Evolutionary conservation across 1,140 invertebrate genomes (phyloP), one percentile per base, ranked within the genome.

Genomic region (Plectus sambesii): DNA sequence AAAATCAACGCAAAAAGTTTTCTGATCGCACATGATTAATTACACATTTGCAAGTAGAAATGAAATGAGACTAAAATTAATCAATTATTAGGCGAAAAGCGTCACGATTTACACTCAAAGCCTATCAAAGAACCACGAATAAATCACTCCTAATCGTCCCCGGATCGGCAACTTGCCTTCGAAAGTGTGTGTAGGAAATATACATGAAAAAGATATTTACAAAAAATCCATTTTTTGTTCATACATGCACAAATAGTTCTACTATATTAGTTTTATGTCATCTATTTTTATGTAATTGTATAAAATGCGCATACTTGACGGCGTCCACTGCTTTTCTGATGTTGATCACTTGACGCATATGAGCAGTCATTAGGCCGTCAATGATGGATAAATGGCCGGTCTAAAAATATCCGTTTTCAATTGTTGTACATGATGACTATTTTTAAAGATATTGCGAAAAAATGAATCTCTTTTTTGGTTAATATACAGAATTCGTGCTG

Each of bases 341-440:
- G 17, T 85, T 87, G 51, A 90, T 82, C 49, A 92, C 83, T 74
- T 94, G 87, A 64, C 84, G 83, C 55, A 87, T 82, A 74, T 93
- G 93, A 53, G 96, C 78, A 60, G 80, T 78, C 89, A 98, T 96
- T 69, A 97, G 77, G 57, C 85, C 85, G 76, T 97, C 89, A 73
- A 94, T 90, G 72, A 98, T 83, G 70, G 85, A 80, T 80, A 96
- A 82, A 74, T 98, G 92, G 58, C 87, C 86, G 70, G 79, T 83
- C 90, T 96, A 70, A 30, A 75, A 73, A 64, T 47, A 47, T 48
- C 33, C n/a, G 49, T 49, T 2, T 2, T 55, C 5, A 53, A 55
- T 45, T n/a, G 17, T 36, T 30, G 2, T 23, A 55, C 8, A 12
- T 27, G 19, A 15, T 22, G 15, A 49, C 5, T 20, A 49, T 19